Conservation (phyloP, 30 jellyfish, hydroid and myxozoan species). For the Cassiopea xamachana region DNA sequence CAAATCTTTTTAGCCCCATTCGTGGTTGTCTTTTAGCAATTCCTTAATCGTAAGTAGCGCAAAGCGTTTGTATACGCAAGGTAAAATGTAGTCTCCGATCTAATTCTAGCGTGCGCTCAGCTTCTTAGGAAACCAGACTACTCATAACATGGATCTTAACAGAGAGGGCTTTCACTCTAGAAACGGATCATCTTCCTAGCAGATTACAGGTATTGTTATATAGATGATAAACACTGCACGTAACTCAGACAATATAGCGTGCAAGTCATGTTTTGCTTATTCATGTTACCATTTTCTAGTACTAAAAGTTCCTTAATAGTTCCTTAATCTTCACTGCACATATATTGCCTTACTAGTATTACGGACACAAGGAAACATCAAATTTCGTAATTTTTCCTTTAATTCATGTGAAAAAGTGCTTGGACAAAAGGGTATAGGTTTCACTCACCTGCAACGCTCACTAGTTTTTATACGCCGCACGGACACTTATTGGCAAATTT, state of each 20-base stretch:
- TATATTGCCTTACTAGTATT: no score
- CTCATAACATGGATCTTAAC: constrained; percentile 21
- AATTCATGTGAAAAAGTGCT: no score
- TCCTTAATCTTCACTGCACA: no score
- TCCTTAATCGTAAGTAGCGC: constrained; percentile 4
- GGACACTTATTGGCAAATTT: no score
- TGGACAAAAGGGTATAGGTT: no score
- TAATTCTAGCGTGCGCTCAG: constrained; percentile 54
- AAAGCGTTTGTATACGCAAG: constrained; percentile 10
- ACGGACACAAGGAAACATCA: no score
- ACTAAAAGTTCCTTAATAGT: no score
- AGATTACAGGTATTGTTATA: constrained; percentile 2
- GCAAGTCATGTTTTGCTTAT: not conserved
- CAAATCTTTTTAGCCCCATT: constrained; percentile 13
- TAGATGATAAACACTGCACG: not conserved
- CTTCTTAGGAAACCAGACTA: not conserved
- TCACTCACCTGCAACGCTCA: no score
- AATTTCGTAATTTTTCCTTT: no score
- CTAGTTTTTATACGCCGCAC: no score
- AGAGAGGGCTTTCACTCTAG: not conserved
- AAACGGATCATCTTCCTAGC: constrained; percentile 20
- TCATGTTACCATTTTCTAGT: not conserved
- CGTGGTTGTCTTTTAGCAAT: constrained; percentile 13
- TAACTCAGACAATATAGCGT: not conserved
- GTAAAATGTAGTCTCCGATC: not conserved